Conservation (phyloP, 1,140 invertebrate genomes). For the Drosophila dunni region DNA sequence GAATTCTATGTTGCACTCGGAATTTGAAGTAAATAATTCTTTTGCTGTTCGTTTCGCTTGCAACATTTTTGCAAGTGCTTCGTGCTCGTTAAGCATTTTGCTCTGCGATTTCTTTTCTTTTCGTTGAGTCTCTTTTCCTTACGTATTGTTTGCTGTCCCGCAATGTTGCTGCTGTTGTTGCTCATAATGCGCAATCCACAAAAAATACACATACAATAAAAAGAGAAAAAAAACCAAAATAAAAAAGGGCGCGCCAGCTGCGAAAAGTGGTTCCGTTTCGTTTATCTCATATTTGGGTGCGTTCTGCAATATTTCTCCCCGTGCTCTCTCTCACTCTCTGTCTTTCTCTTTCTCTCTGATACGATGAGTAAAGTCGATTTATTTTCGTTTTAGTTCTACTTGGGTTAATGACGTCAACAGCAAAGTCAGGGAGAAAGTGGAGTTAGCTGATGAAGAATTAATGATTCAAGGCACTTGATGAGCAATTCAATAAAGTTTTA, state of each 20-base stretch:
- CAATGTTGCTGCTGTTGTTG: conserved; percentile 29
- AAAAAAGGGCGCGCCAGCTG: conserved; percentile 58
- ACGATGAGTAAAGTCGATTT: conserved; percentile 32
- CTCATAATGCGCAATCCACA: conserved; percentile 64
- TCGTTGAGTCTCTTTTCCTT: conserved; percentile 40
- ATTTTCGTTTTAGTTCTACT: neutral
- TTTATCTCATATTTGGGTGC: conserved; percentile 72
- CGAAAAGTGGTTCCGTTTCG: conserved; percentile 80
- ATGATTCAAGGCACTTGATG: neutral
- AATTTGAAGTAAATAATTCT: conserved; percentile 84
- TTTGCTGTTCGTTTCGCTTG: conserved; percentile 59
- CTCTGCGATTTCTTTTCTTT: conserved; percentile 59
- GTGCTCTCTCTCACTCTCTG: no score
- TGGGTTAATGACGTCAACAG: conserved; percentile 40
- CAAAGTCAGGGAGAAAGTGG: neutral
- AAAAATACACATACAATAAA: conserved; percentile 15
- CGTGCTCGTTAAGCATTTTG: conserved; percentile 80
- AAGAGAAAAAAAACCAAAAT: conserved; percentile 16
- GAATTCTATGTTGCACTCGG: conserved; percentile 81
- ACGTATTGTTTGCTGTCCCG: conserved; percentile 7
- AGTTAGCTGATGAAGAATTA: conserved; percentile 39
- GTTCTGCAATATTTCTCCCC: conserved; percentile 29
- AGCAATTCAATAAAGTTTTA: neutral
- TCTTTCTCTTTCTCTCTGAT: neutral
- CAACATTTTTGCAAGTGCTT: conserved; percentile 70